A percentile compares a stretch with the other conserved stretches of the same genome.
Conservation (phyloP, 2,797 vertebrate genomes). For the Rhincodon typus region DNA sequence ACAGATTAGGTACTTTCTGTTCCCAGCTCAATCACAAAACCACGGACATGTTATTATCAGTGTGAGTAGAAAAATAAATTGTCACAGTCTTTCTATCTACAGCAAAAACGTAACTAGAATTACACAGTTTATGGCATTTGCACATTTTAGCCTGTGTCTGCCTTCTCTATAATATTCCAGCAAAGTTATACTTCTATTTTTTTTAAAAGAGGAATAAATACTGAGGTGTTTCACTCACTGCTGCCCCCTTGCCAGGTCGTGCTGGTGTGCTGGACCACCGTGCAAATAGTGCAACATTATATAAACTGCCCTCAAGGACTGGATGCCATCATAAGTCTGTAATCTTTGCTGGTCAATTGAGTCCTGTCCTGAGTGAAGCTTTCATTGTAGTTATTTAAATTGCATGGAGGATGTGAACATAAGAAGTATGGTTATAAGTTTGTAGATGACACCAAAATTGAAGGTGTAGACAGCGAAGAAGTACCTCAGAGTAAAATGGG, state of each 20-base stretch:
- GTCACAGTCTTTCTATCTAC: not conserved
- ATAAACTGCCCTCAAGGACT: not conserved
- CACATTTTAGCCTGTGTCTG: not conserved
- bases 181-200: not conserved
- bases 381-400: too few species aligned
- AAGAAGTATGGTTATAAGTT: too few species aligned
- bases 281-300: not conserved
- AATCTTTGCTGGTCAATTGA: not conserved
- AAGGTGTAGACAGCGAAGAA: too few species aligned
- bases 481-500: too few species aligned
- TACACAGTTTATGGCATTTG: not conserved
- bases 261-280: too few species aligned
- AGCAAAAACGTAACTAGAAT: not conserved
- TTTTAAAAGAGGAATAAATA: not conserved
- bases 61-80: not conserved
- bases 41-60: not conserved
- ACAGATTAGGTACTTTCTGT: constrained; percentile 27
- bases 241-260: not conserved
- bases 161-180: not conserved
- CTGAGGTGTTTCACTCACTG: not conserved
- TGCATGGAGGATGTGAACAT: not conserved
- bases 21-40: not conserved
- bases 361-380: not conserved
- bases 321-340: not conserved
- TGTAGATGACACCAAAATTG: too few species aligned